phyloP scores from a whole-genome alignment of 2,797 vertebrate genomes.

The Channallabes apus region DNA sequence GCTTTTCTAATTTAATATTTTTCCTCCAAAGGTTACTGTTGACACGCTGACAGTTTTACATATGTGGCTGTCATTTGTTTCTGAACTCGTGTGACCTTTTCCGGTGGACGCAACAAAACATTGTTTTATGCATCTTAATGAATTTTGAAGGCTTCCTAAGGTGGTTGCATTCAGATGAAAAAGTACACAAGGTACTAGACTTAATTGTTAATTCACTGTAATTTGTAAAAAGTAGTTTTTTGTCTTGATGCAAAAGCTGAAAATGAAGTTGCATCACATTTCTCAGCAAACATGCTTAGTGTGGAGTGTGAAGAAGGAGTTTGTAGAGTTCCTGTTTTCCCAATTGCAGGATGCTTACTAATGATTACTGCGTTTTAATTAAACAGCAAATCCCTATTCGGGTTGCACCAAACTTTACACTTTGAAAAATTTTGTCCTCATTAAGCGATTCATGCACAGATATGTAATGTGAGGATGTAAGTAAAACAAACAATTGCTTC shows the following conservation, averaged over 20 bases:
- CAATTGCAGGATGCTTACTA: background rate
- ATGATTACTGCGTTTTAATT: background rate
- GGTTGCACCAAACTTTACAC: background rate
- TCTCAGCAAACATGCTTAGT: background rate
- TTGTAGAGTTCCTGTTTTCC: background rate
- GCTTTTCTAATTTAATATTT: conserved; percentile 58
- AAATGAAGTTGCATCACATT: background rate
- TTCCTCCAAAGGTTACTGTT: conserved; percentile 58
- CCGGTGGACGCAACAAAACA: conserved; percentile 40
- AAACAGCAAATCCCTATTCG: background rate
- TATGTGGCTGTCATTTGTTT: conserved; percentile 55
- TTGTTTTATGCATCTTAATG: conserved; percentile 42
- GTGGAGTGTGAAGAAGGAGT: conserved; percentile 7
- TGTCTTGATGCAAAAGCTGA: background rate
- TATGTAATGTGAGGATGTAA: background rate
- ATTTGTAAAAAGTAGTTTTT: background rate
- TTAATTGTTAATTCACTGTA: background rate
- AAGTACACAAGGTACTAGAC: background rate
- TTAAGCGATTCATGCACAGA: background rate
- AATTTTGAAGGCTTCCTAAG: conserved; percentile 42
- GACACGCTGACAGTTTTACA: conserved; percentile 58
- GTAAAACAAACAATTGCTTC: background rate
- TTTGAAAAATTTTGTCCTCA: background rate
- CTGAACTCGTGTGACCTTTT: conserved; percentile 56
- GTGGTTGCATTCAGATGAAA: conserved; percentile 8